These are phyloP conservation scores for Gymnothorax javanicus DNA, from an alignment of 2,797 vertebrate genomes.

Conservation along the genomic window DNA sequence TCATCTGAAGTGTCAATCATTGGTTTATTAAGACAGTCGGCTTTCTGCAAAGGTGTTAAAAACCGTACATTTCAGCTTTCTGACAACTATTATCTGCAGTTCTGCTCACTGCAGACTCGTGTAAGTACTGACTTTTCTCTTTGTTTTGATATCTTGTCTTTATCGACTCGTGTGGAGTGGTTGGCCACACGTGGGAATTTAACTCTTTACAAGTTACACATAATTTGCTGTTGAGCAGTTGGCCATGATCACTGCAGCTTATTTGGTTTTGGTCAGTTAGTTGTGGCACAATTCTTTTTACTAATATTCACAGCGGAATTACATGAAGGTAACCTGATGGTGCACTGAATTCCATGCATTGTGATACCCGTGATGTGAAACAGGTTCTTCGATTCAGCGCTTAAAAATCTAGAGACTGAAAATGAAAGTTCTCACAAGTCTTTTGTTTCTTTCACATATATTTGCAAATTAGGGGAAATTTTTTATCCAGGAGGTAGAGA, in stretches of 20 bases:
- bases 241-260: not conserved
- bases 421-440: too few species aligned
- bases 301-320: not conserved
- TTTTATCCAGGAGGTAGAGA: too few species aligned
- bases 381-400: not conserved
- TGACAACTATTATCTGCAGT: not conserved
- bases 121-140: slow-evolving; percentile 1
- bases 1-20: not conserved
- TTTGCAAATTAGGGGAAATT: too few species aligned
- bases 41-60: not conserved
- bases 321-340: not conserved
- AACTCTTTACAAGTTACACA: not conserved
- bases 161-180: not conserved
- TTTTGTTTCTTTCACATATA: too few species aligned
- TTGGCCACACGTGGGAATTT: not conserved
- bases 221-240: not conserved
- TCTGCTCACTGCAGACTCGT: not conserved
- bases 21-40: not conserved
- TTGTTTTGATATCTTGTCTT: not conserved
- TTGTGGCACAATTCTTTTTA: not conserved
- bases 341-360: not conserved
- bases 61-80: not conserved
- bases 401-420: too few species aligned
- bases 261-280: not conserved
- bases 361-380: not conserved